Base-by-base conservation (phyloP, 1,140 invertebrate genomes). In the Euglossa dilemma region DNA sequence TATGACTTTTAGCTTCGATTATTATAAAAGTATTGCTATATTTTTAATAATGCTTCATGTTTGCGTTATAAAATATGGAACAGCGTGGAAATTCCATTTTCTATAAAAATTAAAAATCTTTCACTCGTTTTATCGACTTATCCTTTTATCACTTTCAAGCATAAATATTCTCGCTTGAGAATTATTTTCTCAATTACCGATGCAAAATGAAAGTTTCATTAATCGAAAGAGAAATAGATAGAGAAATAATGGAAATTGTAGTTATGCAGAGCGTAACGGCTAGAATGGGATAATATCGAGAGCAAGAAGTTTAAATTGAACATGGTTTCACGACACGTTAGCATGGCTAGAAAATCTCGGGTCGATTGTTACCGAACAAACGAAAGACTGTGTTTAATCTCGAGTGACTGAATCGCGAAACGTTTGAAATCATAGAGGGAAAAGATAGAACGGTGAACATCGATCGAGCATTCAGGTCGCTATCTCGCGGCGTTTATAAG, bases 401-500 rank as follows among this genome's bases (percentile, higher is more conserved):
- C 9, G 36, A 73, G 36, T 45, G 50, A 72, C 63, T 43, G 61
- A 47, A 63, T 28, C 79, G n/a, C 28, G 80, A 82, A 76, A 75
- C 47, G 64, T 82, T 76, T 69, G 72, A 82, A 76, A 76, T 56
- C 12, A 50, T 76, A 59, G 80, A 59, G 45, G 23, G 73, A 82
- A 82, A 64, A 54, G 56, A 80, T 67, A 84, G 54, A 28, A 47
- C 63, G 57, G 36, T 59, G 45, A 66, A 47, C 80, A 90, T 90
- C 86, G 89, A 90, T 90, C 88, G 88, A 20, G 77, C 56, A 56
- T 64, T 56, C 47, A 47, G 63, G 74, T 76, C 86, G 80, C 78
- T 85, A 88, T 88, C 89, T 87, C 11, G 63, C 86, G 88, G 67
- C 28, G 80, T 79, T 90, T 83, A 72, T n/a, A 57, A 45, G 63